Evolutionary conservation across 53 echinoderm and acorn worm species (phyloP).

Genomic region (Zoroaster sp.): DNA sequence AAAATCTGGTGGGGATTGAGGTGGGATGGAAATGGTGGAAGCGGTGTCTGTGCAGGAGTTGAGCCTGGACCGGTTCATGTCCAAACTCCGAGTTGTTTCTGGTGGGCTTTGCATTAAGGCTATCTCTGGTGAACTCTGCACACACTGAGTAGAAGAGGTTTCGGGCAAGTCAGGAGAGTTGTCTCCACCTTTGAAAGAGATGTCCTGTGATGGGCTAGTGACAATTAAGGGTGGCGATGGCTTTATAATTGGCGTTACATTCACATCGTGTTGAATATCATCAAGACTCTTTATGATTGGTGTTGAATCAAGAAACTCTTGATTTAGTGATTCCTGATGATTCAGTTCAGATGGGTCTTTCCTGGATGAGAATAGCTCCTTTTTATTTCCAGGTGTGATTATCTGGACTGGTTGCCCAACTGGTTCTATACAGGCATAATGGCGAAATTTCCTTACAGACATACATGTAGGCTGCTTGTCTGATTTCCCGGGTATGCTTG

Average conservation of each 20-base stretch:
- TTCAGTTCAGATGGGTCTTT: background rate
- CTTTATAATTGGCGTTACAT: background rate
- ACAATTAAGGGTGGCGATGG: background rate
- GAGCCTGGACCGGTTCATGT: background rate
- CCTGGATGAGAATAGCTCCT: background rate
- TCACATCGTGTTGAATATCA: background rate
- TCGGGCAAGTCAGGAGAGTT: background rate
- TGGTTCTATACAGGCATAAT: constrained; percentile 72
- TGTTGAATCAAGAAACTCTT: background rate
- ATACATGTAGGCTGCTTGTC: background rate
- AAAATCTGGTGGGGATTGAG: constrained; percentile 30
- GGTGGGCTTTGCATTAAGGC: background rate
- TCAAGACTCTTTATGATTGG: background rate
- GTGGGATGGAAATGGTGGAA: constrained; percentile 32
- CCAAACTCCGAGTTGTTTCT: background rate
- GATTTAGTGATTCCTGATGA: background rate
- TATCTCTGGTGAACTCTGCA: background rate
- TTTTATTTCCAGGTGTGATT: background rate
- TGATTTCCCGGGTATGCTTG: background rate
- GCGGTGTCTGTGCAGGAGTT: constrained; percentile 27
- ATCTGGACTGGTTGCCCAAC: constrained; percentile 57
- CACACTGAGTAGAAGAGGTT: background rate
- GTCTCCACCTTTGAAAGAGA: background rate
- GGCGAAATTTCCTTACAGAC: constrained; percentile 31
- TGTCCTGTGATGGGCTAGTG: background rate